Conservation (phyloP, 1,140 invertebrate species). For the Apis cerana region DNA sequence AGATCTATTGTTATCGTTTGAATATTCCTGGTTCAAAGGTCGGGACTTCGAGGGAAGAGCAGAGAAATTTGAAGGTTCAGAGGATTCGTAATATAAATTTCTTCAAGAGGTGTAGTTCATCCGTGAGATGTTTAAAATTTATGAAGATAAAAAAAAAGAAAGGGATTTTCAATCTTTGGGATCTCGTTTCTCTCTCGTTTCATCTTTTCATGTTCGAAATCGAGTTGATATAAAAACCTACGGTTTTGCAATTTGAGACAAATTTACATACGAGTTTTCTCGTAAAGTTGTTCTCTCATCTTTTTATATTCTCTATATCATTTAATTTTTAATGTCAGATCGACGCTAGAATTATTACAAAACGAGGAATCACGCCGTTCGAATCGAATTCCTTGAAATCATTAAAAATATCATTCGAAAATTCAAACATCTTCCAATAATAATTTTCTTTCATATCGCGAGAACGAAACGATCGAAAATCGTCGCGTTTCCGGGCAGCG, state of each 20-base stretch:
- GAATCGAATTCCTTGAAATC: not conserved
- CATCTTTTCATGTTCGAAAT: not conserved
- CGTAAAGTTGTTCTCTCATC: not conserved
- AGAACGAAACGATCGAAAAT: constrained; percentile 12
- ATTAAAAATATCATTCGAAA: not conserved
- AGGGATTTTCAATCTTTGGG: constrained; percentile 20
- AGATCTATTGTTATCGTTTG: constrained; percentile 18
- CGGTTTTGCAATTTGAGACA: not conserved
- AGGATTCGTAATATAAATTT: constrained; percentile 9
- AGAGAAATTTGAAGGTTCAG: constrained; percentile 1
- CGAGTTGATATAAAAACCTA: not conserved
- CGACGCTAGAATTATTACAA: too few relatives aligned
- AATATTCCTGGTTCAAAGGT: constrained; percentile 8
- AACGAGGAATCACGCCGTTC: not conserved
- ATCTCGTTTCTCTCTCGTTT: not conserved
- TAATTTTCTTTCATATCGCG: not conserved
- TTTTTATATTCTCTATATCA: not conserved
- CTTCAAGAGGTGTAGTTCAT: not conserved
- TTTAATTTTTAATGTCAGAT: too few relatives aligned
- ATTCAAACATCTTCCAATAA: constrained; percentile 4
- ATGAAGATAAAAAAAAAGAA: constrained; percentile 1
- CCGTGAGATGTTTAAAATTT: constrained; percentile 27
- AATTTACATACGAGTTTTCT: not conserved
- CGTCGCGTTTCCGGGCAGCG: not conserved
- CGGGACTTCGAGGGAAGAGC: not conserved